Percentiles rank a stretch among this genome's conserved stretches.
Evolutionary conservation across 2,113 vertebrate species (phyloP).

Genomic region (Xiphophorus maculatus): DNA sequence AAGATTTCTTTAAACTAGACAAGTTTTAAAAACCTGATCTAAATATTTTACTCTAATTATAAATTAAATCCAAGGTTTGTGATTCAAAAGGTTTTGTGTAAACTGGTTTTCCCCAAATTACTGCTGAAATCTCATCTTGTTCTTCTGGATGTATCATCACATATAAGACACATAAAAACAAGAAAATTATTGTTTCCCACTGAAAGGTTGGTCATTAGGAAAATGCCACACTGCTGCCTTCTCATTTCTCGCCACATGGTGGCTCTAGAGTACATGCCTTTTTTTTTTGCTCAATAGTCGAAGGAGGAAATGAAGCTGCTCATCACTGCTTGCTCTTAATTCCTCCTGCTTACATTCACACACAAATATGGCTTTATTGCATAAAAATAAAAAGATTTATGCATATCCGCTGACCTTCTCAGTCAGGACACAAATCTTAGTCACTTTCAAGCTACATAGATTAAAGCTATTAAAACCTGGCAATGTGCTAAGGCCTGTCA

Average conservation of each 20-base stretch:
- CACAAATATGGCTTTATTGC: no score
- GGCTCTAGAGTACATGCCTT: conserved; percentile 13
- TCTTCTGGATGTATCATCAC: not conserved
- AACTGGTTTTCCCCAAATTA: not conserved
- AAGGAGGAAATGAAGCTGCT: not conserved
- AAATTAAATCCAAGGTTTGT: no score
- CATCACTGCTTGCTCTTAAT: no score
- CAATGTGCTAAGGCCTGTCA: not conserved
- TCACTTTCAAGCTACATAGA: not conserved
- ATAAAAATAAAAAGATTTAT: not conserved
- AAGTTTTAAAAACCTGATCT: not conserved
- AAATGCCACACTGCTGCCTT: not conserved
- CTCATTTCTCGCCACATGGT: conserved; percentile 22
- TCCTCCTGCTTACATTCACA: no score
- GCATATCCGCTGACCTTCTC: no score
- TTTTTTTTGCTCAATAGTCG: not conserved
- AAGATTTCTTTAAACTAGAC: no score
- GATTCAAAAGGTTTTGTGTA: not conserved
- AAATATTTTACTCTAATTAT: not conserved
- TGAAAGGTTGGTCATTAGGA: not conserved
- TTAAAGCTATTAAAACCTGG: not conserved
- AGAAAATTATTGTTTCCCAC: not conserved
- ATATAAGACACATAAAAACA: not conserved
- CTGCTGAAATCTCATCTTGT: not conserved
- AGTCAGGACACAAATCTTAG: not conserved